A percentile compares a stretch with the other conserved stretches of the same genome.
phyloP scores from a whole-genome alignment of 64 coral and sea anemone genomes.

The Anthopleura sola region DNA sequence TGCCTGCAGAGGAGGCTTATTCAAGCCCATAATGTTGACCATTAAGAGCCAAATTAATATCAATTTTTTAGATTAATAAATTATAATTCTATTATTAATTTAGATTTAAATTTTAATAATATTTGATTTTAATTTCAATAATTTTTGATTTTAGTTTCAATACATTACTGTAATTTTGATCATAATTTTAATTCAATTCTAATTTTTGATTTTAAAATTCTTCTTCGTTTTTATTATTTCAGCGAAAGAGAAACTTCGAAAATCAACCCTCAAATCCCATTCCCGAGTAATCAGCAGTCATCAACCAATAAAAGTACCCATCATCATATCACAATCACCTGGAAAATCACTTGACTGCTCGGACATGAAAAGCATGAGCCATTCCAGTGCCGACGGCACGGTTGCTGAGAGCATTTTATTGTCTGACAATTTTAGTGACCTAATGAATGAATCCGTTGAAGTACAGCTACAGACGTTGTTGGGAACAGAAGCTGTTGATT shows the following conservation, averaged over 20 bases:
- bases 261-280: constrained; percentile 63
- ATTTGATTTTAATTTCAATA: too few relatives aligned
- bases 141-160: too few relatives aligned
- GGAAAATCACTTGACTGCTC: background rate
- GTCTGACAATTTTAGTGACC: constrained; percentile 63
- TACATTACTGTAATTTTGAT: too few relatives aligned
- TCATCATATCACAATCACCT: background rate
- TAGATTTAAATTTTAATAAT: background rate
- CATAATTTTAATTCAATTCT: background rate
- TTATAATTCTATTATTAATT: too few relatives aligned
- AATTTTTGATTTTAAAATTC: background rate
- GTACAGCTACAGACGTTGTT: constrained; percentile 60
- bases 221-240: background rate
- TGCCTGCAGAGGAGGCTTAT: too few relatives aligned
- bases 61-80: too few relatives aligned
- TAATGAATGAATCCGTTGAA: constrained; percentile 59
- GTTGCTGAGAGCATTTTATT: constrained; percentile 31
- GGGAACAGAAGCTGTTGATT: constrained; percentile 57
- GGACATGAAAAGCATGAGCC: background rate
- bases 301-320: constrained; percentile 30
- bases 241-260: constrained; percentile 58
- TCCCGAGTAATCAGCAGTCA: constrained; percentile 67
- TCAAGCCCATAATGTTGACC: too few relatives aligned
- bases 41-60: too few relatives aligned
- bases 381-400: background rate